These are phyloP conservation scores for Esox masquinongy DNA, from an alignment of 2,797 vertebrate genomes.

Conservation along the genomic window DNA sequence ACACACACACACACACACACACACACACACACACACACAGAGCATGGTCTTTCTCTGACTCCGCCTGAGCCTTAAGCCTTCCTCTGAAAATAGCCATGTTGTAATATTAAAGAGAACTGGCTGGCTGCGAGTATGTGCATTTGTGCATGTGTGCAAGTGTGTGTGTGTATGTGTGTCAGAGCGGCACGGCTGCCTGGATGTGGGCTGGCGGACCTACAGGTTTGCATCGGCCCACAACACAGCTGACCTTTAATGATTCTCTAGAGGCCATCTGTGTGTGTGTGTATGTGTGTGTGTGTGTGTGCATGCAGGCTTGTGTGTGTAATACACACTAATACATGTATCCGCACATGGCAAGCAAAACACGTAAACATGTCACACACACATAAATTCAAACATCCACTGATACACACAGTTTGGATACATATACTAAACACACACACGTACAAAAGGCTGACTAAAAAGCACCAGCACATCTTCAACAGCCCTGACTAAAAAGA, in stretches of 20 bases:
- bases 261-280: slow-evolving; percentile 43
- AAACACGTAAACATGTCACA: too few species aligned
- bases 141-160: background rate
- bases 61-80: slow-evolving; percentile 40
- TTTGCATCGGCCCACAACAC: slow-evolving; percentile 68
- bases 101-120: slow-evolving; percentile 64
- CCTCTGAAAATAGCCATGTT: slow-evolving; percentile 70
- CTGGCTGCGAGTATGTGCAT: background rate
- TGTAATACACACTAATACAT: background rate
- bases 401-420: too few species aligned
- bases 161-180: background rate
- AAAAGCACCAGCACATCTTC: slow-evolving; percentile 56
- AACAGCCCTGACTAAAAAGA: slow-evolving; percentile 55
- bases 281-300: background rate
- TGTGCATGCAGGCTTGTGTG: slow-evolving; percentile 17
- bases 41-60: slow-evolving; percentile 14
- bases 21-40: too few species aligned
- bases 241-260: slow-evolving; percentile 71
- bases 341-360: background rate
- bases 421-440: slow-evolving; percentile 1
- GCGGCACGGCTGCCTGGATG: slow-evolving; percentile 36
- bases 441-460: slow-evolving; percentile 1
- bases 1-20: slow-evolving; percentile 9
- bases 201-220: slow-evolving; percentile 60
- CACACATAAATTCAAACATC: too few species aligned